Conservation (phyloP, 2,888 invertebrate species). For the Melipona beecheii region DNA sequence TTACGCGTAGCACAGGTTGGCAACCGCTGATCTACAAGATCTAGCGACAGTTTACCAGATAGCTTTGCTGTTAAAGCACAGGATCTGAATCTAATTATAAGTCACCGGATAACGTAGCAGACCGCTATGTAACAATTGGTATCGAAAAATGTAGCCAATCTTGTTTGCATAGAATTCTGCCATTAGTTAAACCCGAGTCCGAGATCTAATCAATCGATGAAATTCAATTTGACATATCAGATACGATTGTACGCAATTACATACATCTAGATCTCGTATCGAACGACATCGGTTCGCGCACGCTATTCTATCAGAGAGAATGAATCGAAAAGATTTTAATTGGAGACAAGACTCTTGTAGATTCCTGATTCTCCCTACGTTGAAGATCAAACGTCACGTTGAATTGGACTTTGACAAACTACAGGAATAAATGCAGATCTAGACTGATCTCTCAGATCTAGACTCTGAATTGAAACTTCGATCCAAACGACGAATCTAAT, state of each 20-base stretch:
- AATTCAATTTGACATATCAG: slow-evolving; percentile 2
- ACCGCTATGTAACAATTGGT: not conserved
- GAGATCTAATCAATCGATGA: not conserved
- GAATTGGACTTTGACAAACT: not conserved
- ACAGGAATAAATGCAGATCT: not conserved
- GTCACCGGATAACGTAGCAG: not conserved
- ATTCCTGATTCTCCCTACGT: not conserved
- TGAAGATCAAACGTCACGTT: not conserved
- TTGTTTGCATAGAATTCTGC: not conserved
- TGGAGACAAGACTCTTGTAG: not conserved
- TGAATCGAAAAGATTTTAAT: slow-evolving; percentile 1
- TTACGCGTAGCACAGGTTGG: no score
- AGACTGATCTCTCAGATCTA: not conserved
- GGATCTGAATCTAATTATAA: not conserved
- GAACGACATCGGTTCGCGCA: not conserved
- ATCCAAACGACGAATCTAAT: not conserved
- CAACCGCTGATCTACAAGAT: not conserved
- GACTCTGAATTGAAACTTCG: not conserved
- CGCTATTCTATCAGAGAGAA: not conserved
- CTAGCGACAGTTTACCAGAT: not conserved
- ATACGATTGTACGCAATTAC: not conserved
- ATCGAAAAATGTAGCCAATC: not conserved
- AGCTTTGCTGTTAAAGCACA: not conserved
- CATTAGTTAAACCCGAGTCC: not conserved
- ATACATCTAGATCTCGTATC: not conserved